A percentile compares a stretch with the other conserved stretches of the same genome.
Conservation (phyloP, 2,113 vertebrate genomes). For the Nycticebus coucang region DNA sequence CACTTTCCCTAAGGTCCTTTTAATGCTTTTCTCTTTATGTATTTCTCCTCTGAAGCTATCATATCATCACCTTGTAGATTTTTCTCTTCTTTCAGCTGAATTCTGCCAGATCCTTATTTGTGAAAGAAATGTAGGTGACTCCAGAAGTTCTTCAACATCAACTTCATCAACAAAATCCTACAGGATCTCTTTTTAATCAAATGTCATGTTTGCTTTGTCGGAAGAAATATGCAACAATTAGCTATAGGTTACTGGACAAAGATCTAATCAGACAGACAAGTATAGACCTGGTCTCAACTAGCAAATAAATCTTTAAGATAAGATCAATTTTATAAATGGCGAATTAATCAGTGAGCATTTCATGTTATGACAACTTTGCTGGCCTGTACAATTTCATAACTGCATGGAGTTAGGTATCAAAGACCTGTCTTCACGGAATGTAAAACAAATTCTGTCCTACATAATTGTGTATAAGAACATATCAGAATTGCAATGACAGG, state of each 20-base stretch:
- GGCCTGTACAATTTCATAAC: neutral
- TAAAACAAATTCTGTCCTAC: neutral
- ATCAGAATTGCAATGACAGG: neutral
- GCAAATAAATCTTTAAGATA: neutral
- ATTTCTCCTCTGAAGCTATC: neutral
- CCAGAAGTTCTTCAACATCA: neutral
- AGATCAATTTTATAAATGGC: neutral
- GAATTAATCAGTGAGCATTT: neutral
- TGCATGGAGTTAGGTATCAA: neutral
- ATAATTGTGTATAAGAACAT: neutral
- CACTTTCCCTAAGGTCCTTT: neutral
- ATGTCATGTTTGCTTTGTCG: neutral
- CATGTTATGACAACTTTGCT: neutral
- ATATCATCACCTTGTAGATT: neutral
- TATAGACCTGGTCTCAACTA: neutral
- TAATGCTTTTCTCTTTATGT: neutral
- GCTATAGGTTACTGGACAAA: neutral
- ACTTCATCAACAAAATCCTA: neutral
- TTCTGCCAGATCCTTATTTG: neutral
- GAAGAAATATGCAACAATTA: neutral
- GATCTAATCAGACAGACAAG: neutral
- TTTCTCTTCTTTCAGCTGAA: neutral
- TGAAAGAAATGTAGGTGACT: constrained; percentile 8
- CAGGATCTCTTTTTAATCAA: neutral
- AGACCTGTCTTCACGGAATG: neutral